phyloP scores from a whole-genome alignment of 2,797 vertebrate genomes.

The Acanthis flammea region DNA sequence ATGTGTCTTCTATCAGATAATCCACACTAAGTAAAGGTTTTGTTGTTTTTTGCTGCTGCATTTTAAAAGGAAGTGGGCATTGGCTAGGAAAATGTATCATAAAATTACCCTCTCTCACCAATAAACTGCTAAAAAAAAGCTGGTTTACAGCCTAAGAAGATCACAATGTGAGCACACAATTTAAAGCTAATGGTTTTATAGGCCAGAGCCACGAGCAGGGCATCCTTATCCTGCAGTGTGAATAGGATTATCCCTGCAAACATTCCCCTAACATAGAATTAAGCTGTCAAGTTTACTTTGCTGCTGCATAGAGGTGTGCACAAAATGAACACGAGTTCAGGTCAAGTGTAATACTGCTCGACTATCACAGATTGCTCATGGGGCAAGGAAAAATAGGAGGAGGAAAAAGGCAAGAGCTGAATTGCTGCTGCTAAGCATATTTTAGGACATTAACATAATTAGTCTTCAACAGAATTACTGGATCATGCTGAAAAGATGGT shows the following conservation, averaged over 20 bases:
- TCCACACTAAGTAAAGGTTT: neutral
- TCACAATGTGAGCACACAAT: conserved; percentile 61
- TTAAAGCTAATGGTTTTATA: conserved; percentile 75
- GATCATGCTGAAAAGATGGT: neutral
- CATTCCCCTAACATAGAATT: conserved; percentile 72
- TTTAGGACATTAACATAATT: neutral
- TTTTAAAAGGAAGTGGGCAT: neutral
- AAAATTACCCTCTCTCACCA: conserved; percentile 36
- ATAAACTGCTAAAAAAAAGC: conserved; percentile 59
- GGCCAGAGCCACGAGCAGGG: conserved; percentile 64
- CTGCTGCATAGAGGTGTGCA: neutral
- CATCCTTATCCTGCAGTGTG: conserved; percentile 64
- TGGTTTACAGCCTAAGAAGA: conserved; percentile 75
- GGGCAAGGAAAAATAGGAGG: neutral
- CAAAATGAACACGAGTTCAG: conserved; percentile 52
- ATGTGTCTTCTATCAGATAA: neutral
- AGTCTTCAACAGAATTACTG: neutral
- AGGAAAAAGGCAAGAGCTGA: neutral
- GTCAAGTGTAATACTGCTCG: conserved; percentile 41
- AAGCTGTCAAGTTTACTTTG: conserved; percentile 68
- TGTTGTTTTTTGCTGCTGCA: conserved; percentile 9
- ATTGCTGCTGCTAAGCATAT: neutral
- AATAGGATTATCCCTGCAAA: conserved; percentile 75
- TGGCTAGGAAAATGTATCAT: conserved; percentile 14
- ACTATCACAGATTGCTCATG: conserved; percentile 19